Percentiles rank a stretch among this genome's conserved stretches.
phyloP scores from a whole-genome alignment of 2,113 vertebrate species.

The Ornithorhynchus anatinus region DNA sequence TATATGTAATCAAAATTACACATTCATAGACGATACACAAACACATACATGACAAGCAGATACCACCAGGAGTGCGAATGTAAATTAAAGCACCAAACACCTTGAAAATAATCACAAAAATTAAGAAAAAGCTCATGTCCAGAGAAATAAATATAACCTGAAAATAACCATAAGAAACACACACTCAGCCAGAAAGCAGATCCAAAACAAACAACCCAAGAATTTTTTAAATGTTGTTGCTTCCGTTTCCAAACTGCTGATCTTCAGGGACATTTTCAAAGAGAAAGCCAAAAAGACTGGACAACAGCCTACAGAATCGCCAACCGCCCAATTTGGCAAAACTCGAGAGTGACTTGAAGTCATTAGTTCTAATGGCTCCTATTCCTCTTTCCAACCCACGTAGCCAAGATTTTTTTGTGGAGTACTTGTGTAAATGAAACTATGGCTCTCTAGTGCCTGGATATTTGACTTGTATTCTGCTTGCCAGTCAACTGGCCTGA shows the following conservation, averaged over 20 bases:
- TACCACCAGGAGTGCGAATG: background rate
- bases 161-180: conserved; percentile 10
- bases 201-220: conserved; percentile 14
- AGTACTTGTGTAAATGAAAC: conserved; percentile 6
- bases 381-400: background rate
- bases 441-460: conserved; percentile 33
- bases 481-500: conserved; percentile 44
- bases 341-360: too few species aligned
- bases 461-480: conserved; percentile 48
- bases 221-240: background rate
- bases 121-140: background rate
- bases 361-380: background rate
- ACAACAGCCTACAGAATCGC: background rate
- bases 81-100: background rate
- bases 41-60: background rate
- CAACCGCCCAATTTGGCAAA: background rate
- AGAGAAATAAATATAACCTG: background rate
- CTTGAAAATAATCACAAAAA: conserved; percentile 5
- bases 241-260: background rate
- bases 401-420: conserved; percentile 33
- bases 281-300: background rate
- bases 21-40: background rate
- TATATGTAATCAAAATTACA: too few species aligned
- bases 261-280: background rate
- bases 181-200: conserved; percentile 29